Evolutionary conservation across 2,888 invertebrate genomes (phyloP), one percentile per base, ranked within the genome.

Genomic region (Entomobrya multifasciata): DNA sequence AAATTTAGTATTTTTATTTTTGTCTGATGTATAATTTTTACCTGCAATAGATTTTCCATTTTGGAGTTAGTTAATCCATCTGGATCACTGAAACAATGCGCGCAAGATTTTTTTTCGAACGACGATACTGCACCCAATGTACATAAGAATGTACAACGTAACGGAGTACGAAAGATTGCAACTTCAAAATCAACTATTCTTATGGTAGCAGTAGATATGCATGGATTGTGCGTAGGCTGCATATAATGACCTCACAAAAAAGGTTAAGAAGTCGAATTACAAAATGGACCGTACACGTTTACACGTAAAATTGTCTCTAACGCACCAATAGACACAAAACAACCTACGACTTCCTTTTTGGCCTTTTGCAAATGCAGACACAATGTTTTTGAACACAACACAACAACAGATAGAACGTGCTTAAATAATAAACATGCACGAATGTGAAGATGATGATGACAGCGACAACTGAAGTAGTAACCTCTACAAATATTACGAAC

Each of bases 161-260:
- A n/a, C n/a, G n/a, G n/a, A n/a, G n/a, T n/a, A n/a, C n/a, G n/a
- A n/a, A 52, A 17, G n/a, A n/a, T 4, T 13, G 11, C n/a, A 8
- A 20, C 52, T 52, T 8, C 36, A 36, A 36, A 20, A 4, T 20
- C n/a, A 52, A 36, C 36, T 6, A 36, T 27, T 10, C 52, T 52
- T 4, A 36, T 36, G 36, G 36, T 36, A 36, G 36, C 4, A 6
- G 36, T 36, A 36, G n/a, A 36, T 36, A 36, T 36, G 36, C 8
- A 36, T 36, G 36, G 8, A 36, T 36, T 27, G 20, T 74, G 74
- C 74, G 74, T 74, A 52, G 74, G 74, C n/a, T 74, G 11, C 20
- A 74, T 49, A 30, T 30, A 27, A 27, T 74, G 30, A 49, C 11
- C 60, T 60, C 20, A 60, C 52, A 52, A 60, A 60, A 25, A 5